Evolutionary conservation across 1,140 invertebrate species (phyloP).

Genomic region (Calephelis virginiensis): DNA sequence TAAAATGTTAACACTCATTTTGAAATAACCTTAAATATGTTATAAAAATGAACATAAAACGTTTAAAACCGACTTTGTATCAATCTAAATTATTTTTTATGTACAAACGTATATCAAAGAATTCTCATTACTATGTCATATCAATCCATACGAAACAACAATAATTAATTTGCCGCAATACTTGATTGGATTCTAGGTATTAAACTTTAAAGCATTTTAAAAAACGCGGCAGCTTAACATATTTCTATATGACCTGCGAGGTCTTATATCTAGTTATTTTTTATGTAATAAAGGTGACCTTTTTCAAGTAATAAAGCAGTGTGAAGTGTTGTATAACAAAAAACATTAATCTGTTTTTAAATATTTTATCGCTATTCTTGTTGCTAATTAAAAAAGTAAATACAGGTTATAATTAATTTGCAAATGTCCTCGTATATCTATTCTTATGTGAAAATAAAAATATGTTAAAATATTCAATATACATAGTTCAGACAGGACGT

Average conservation of each 20-base stretch:
- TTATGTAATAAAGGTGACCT: background rate
- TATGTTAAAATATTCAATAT: too few species aligned
- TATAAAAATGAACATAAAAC: too few species aligned
- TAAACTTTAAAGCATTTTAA: background rate
- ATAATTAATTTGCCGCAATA: background rate
- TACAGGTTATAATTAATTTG: too few species aligned
- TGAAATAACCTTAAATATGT: too few species aligned
- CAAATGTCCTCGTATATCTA: too few species aligned
- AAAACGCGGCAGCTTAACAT: constrained; percentile 8
- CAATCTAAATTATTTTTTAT: background rate
- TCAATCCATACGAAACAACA: background rate
- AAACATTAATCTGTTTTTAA: background rate
- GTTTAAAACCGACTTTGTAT: background rate
- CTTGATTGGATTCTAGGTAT: background rate
- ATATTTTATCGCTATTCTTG: background rate
- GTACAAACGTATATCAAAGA: background rate
- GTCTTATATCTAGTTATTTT: background rate
- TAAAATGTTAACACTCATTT: too few species aligned
- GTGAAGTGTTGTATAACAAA: background rate
- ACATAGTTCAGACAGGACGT: too few species aligned
- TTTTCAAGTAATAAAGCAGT: constrained; percentile 1
- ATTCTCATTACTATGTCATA: constrained; percentile 1
- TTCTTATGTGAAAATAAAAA: too few species aligned
- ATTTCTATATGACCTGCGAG: constrained; percentile 6
- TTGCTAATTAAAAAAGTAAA: too few species aligned